These are phyloP conservation scores for Chinchilla lanigera DNA, from an alignment of 2,113 vertebrate genomes.

Conservation along the genomic window DNA sequence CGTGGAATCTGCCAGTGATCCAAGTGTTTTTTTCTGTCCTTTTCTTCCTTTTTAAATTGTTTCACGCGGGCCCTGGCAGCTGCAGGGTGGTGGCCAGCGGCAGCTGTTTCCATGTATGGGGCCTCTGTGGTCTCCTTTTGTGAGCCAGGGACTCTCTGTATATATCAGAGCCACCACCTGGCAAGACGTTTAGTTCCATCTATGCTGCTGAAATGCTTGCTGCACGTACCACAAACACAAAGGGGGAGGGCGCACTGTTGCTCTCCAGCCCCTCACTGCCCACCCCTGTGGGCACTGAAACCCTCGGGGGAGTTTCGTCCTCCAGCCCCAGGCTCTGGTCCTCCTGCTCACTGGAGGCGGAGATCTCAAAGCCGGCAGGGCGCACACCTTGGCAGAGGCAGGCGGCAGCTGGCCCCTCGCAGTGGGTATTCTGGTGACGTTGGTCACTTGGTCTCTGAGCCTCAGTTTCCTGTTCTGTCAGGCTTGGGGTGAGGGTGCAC, in stretches of 20 bases:
- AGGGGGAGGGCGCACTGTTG: background rate
- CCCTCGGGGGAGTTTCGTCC: background rate
- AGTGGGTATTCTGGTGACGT: background rate
- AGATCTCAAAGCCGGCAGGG: background rate
- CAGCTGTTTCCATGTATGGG: constrained; percentile 75
- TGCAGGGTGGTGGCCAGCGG: constrained; percentile 68
- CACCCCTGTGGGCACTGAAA: background rate
- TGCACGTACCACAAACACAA: constrained; percentile 51
- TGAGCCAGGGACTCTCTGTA: constrained; percentile 60
- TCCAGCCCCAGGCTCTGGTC: background rate
- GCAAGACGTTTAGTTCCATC: constrained; percentile 73
- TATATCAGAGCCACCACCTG: constrained; percentile 71
- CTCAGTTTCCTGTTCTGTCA: constrained; percentile 21
- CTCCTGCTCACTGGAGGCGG: background rate
- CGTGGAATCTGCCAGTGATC: constrained; percentile 59
- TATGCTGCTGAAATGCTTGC: constrained; percentile 66
- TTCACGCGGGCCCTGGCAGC: constrained; percentile 67
- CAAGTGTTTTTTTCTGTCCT: constrained; percentile 53
- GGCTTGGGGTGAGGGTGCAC: background rate
- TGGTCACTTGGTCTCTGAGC: background rate
- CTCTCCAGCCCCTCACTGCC: background rate
- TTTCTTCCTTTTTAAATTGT: constrained; percentile 38
- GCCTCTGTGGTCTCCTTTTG: constrained; percentile 69
- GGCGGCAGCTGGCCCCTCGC: background rate
- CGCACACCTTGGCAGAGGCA: background rate